Base-by-base conservation (phyloP, 2,888 invertebrate species). In the Hyalella azteca region DNA sequence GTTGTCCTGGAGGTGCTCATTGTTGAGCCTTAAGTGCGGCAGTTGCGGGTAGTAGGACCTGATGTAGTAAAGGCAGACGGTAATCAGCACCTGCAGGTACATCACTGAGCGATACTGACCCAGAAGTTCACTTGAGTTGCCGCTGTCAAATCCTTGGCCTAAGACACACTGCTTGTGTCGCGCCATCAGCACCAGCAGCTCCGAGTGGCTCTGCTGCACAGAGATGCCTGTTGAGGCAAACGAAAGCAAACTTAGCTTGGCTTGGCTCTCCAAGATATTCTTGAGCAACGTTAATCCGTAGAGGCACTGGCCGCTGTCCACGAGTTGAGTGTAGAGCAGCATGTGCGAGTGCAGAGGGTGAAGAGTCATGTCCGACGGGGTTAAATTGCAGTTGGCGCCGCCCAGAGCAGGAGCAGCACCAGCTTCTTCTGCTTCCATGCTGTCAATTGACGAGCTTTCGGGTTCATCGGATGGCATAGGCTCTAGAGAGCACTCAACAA, bases 271-370 rank as follows among this genome's bases (percentile, higher is more conserved):
- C 9, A 95, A 90, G 84, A 94, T 92, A 86, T 92, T 92, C 82
- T 92, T 91, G n/a, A 95, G 88, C 0, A 93, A 93, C 81, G 92
- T 91, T 84, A 95, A 89, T 9, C 93, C 93, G 86, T 94, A 94
- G 0, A 94, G 88, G 2, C 92, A 92, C 86, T 93, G 91, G 80
- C 91, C 90, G 0, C 93, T 92, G 87, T 95, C 95, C 86, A 93
- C 94, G 26, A 93, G 91, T 84, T 93, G 93, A 85, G 92, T 91
- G 87, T 95, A 95, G 2, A 96, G 89, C 59, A 95, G 90, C 89
- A 96, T 91, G 87, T 95, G 95, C 32, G 94, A 93, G 87, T 95
- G 95, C 81, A 94, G 91, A 39, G 93, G 92, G 87, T 93, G 93
- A 49, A 94, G 90, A 11, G 88, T 87, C 3, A 87, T 86, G 78